Evolutionary conservation across 2,113 vertebrate species (phyloP).

Genomic region (Sciurus niger): DNA sequence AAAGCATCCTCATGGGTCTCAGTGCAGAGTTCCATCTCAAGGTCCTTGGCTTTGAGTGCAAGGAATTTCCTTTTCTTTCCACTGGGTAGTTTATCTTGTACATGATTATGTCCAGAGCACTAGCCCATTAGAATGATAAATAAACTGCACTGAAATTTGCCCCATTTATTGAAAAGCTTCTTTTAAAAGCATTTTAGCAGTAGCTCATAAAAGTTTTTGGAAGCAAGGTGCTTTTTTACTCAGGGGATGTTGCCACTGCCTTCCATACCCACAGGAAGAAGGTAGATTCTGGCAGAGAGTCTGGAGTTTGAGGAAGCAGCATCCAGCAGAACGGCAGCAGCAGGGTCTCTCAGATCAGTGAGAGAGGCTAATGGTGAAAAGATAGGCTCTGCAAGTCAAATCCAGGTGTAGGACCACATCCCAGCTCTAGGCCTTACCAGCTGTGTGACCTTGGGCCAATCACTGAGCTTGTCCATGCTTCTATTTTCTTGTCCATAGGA

Average conservation of each 20-base stretch:
- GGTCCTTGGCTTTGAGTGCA: not conserved
- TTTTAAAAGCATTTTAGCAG: conserved; percentile 48
- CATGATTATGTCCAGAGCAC: not conserved
- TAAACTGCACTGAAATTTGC: conserved; percentile 4
- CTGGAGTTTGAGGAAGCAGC: not conserved
- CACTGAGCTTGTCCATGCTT: not conserved
- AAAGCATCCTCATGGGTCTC: not conserved
- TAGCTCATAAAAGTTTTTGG: not conserved
- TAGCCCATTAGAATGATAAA: not conserved
- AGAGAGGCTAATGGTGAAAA: not conserved
- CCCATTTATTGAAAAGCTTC: not conserved
- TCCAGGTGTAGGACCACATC: not conserved
- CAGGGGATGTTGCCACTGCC: not conserved
- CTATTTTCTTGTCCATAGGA: not conserved
- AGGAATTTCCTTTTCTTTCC: conserved; percentile 37
- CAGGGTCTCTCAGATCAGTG: not conserved
- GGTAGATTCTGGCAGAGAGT: not conserved
- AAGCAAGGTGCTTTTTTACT: conserved; percentile 23
- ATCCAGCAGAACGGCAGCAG: not conserved
- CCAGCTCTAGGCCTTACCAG: not conserved
- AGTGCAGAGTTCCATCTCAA: not conserved
- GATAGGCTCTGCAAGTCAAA: not conserved
- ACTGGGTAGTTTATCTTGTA: not conserved
- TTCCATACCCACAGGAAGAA: not conserved
- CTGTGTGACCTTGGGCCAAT: not conserved